These are phyloP conservation scores for Rhynchophorus ferrugineus DNA, from an alignment of 1,140 invertebrate genomes.

Conservation along the genomic window DNA sequence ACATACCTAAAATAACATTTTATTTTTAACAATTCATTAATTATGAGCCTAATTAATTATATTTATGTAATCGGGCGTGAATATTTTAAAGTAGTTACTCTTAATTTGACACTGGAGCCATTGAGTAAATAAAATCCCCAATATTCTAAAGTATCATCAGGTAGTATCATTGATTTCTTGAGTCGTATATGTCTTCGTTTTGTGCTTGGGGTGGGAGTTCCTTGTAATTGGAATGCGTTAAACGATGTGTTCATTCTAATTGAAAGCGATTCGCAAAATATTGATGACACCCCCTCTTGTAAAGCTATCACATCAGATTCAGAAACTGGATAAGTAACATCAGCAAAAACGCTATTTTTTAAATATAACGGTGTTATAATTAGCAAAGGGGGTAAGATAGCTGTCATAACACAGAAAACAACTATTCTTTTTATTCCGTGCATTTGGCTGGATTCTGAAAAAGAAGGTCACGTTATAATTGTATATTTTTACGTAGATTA, in stretches of 20 bases:
- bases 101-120: slow-evolving; percentile 42
- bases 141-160: slow-evolving; percentile 79
- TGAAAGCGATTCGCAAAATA: slow-evolving; percentile 71
- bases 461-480: slow-evolving; percentile 15
- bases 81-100: too few relatives aligned
- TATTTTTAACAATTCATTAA: neutral
- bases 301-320: slow-evolving; percentile 77
- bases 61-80: too few relatives aligned
- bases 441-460: slow-evolving; percentile 62
- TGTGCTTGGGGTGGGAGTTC: slow-evolving; percentile 57
- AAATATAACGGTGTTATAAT: slow-evolving; percentile 68
- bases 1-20: slow-evolving; percentile 50
- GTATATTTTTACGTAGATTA: neutral
- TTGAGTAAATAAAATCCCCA: slow-evolving; percentile 80
- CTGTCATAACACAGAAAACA: slow-evolving; percentile 64
- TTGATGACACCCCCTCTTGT: slow-evolving; percentile 64
- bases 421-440: slow-evolving; percentile 65
- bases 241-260: slow-evolving; percentile 71
- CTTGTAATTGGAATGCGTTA: slow-evolving; percentile 71
- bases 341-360: slow-evolving; percentile 61
- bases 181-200: slow-evolving; percentile 66
- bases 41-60: neutral
- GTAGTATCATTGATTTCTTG: slow-evolving; percentile 71
- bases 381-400: slow-evolving; percentile 60
- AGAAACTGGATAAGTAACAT: slow-evolving; percentile 65